Evolutionary conservation across 2,797 vertebrate genomes (phyloP), one percentile per base, ranked within the genome.

Genomic region (Philypnodon macrostomus): DNA sequence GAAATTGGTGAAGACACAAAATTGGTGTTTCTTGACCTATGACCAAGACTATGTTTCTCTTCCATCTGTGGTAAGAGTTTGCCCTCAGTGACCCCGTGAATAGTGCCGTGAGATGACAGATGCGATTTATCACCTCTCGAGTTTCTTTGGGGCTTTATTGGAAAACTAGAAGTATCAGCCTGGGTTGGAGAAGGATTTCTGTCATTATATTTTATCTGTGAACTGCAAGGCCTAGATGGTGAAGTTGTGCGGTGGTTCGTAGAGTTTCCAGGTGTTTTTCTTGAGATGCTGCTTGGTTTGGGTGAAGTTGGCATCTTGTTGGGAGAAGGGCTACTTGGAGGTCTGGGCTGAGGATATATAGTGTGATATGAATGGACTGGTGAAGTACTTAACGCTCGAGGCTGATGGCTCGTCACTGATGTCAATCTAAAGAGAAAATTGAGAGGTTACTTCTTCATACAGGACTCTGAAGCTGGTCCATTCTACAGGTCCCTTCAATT

Each of bases 301-400:
- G 19, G 2, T 7, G 46, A 40, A 29, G 18, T 9, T 12, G 55
- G 40, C 4, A 45, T 50, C 29, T 63, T 66, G 15, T 1, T 17
- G 1, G 38, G 56, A 39, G 52, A 16, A 33, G 52, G 39, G 0
- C 61, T 19, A 7, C 2, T 16, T 7, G 72, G 72, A 29, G 63
- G 79, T 16, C 34, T 70, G 13, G 78, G 70, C 36, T 23, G 59
- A 19, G 16, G 31, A 7, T 41, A 63, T 18, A 40, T 30, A 24
- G 19, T 23, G 35, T 39, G 53, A 23, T 37, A 48, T 21, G 29
- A 32, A 58, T 8, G 58, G n/a, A 16, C 2, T 30, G 70, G 38
- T 13, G 47, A n/a, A 41, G 40, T 7, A 18, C 38, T 54, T 42
- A 46, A 52, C 0, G 4, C 7, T 44, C 0, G 54, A 60, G 50